These are phyloP conservation scores for Gambusia yucatana DNA, from an alignment of 2,797 vertebrate genomes.

Conservation along the genomic window DNA sequence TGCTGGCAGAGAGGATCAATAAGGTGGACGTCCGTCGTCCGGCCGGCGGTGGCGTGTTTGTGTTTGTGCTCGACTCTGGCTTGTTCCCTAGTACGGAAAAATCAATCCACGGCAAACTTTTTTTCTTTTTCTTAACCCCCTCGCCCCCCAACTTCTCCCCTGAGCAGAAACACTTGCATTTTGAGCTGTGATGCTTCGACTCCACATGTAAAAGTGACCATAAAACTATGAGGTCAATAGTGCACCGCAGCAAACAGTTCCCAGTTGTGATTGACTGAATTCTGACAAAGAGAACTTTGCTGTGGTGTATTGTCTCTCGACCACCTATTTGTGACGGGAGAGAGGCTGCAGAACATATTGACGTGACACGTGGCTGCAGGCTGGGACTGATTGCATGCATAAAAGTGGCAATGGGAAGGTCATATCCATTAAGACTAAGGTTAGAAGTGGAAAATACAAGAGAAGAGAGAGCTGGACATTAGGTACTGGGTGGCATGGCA, in stretches of 20 bases:
- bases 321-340: slow-evolving; percentile 53
- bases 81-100: slow-evolving; percentile 68
- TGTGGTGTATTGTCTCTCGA: slow-evolving; percentile 39
- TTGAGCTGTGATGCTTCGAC: slow-evolving; percentile 24
- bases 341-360: slow-evolving; percentile 59
- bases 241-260: slow-evolving; percentile 19
- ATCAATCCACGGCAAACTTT: slow-evolving; percentile 71
- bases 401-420: slow-evolving; percentile 60
- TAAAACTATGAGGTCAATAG: slow-evolving; percentile 25
- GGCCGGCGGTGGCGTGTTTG: slow-evolving; percentile 32
- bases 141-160: slow-evolving; percentile 32
- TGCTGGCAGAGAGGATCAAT: slow-evolving; percentile 74
- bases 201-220: slow-evolving; percentile 23
- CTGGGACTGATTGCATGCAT: slow-evolving; percentile 55
- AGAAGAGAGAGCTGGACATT: slow-evolving; percentile 32
- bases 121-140: slow-evolving; percentile 45
- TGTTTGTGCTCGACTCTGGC: slow-evolving; percentile 44
- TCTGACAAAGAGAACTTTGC: slow-evolving; percentile 48
- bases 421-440: slow-evolving; percentile 59
- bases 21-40: slow-evolving; percentile 59
- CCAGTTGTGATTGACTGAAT: slow-evolving; percentile 47
- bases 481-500: not conserved
- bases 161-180: slow-evolving; percentile 21
- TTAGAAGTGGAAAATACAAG: slow-evolving; percentile 48
- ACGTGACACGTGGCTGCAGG: slow-evolving; percentile 66